These are phyloP conservation scores for Torymus auratus DNA, from an alignment of 2,888 invertebrate species.

Conservation along the genomic window DNA sequence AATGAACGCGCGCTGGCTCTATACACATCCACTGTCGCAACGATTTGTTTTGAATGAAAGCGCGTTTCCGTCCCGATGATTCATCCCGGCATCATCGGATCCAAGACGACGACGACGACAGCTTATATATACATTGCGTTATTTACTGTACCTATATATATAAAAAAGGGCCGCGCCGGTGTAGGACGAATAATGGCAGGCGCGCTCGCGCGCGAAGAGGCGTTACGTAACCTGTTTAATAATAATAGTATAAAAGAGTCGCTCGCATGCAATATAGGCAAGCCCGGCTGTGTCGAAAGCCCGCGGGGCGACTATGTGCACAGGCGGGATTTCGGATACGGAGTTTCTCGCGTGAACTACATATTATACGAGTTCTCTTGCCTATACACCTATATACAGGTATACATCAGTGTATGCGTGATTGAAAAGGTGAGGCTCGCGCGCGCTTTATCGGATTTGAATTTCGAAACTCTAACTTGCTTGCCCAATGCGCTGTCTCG, in stretches of 20 bases:
- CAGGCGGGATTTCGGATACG: not conserved
- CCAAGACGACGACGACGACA: slow-evolving; percentile 7
- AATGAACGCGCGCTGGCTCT: too few species aligned
- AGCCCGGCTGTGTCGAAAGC: slow-evolving; percentile 16
- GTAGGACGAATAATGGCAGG: slow-evolving; percentile 39
- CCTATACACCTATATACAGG: too few species aligned
- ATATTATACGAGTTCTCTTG: too few species aligned
- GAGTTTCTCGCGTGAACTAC: slow-evolving; percentile 20
- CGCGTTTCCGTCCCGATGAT: slow-evolving; percentile 42
- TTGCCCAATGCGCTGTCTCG: too few species aligned
- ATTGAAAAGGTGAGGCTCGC: slow-evolving; percentile 23
- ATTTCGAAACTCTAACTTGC: slow-evolving; percentile 19
- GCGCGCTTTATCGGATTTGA: slow-evolving; percentile 29
- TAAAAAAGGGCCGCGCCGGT: slow-evolving; percentile 32
- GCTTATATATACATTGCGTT: slow-evolving; percentile 15
- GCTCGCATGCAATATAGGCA: slow-evolving; percentile 38
- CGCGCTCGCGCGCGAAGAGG: too few species aligned
- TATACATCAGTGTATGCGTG: not conserved
- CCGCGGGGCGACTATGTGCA: not conserved
- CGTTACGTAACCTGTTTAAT: slow-evolving; percentile 50
- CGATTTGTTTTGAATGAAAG: slow-evolving; percentile 32
- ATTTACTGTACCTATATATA: not conserved
- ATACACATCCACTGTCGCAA: not conserved
- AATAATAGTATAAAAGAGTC: slow-evolving; percentile 31
- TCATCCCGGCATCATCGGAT: slow-evolving; percentile 16